Percentiles rank a stretch among this genome's conserved stretches.
These are phyloP conservation scores for Drosophila lacertosa DNA, from an alignment of 1,140 invertebrate species.

Conservation along the genomic window DNA sequence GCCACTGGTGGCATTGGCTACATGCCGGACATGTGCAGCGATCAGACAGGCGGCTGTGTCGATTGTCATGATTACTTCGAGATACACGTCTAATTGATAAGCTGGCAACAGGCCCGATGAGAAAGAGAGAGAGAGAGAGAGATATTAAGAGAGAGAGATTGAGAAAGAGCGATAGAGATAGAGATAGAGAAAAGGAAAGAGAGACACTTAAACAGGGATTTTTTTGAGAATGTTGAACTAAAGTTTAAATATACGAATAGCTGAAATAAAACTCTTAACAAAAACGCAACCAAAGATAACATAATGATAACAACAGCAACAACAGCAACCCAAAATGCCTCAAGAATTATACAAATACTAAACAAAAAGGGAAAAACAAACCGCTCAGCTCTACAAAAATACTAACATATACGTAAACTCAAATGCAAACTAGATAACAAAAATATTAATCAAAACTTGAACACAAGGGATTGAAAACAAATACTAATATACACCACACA, in stretches of 20 bases:
- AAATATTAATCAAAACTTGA: constrained; percentile 54
- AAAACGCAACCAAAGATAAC: constrained; percentile 61
- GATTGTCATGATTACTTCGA: constrained; percentile 84
- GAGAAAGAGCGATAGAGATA: neutral
- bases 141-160: constrained; percentile 12
- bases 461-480: constrained; percentile 74
- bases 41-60: constrained; percentile 70
- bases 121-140: neutral
- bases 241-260: constrained; percentile 30
- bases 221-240: constrained; percentile 55
- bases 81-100: constrained; percentile 74
- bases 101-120: constrained; percentile 3
- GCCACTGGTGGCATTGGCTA: constrained; percentile 65
- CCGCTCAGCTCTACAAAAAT: constrained; percentile 54
- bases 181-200: neutral
- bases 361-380: constrained; percentile 11
- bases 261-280: constrained; percentile 31
- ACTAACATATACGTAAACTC: constrained; percentile 67
- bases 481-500: constrained; percentile 45
- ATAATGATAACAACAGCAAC: constrained; percentile 33
- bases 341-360: constrained; percentile 60
- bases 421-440: constrained; percentile 48
- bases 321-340: constrained; percentile 70
- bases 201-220: constrained; percentile 54
- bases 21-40: constrained; percentile 56